Percentiles rank a stretch among this genome's conserved stretches.
These are phyloP conservation scores for Turritopsis dohrnii DNA, from an alignment of 30 jellyfish, hydroid and myxozoan genomes.

Conservation along the genomic window DNA sequence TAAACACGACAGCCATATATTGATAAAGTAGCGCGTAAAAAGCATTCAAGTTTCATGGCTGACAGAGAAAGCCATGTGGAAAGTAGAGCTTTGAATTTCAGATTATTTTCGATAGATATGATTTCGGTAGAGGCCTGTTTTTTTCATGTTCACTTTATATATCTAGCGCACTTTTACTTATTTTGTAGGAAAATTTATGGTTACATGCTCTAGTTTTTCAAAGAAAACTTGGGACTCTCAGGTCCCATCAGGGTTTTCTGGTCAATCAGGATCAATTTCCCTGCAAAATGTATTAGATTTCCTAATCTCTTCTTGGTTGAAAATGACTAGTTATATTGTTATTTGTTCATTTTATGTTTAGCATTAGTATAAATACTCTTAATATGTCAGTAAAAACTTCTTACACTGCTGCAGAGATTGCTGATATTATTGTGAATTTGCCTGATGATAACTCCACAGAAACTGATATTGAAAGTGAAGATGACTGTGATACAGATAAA, in stretches of 20 bases:
- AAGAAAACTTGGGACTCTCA: background rate
- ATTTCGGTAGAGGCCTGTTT: background rate
- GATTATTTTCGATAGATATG: background rate
- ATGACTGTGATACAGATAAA: background rate
- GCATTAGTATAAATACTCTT: background rate
- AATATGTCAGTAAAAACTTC: background rate
- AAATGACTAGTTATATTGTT: too few relatives aligned
- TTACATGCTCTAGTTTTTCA: background rate
- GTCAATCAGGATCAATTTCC: background rate
- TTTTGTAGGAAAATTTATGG: background rate
- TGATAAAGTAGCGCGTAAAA: background rate
- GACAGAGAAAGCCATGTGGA: background rate
- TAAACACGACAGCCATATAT: background rate
- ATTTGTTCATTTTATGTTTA: background rate
- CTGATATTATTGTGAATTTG: background rate
- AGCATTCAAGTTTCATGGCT: background rate
- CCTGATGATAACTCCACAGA: background rate
- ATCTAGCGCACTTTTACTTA: background rate
- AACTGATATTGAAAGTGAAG: background rate
- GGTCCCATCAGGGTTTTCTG: background rate
- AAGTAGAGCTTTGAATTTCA: too few relatives aligned
- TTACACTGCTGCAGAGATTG: background rate
- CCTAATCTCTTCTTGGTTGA: background rate
- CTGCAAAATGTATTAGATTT: background rate
- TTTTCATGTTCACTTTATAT: too few relatives aligned